phyloP scores from a whole-genome alignment of 2,113 vertebrate species.

The Hystrix cristata region DNA sequence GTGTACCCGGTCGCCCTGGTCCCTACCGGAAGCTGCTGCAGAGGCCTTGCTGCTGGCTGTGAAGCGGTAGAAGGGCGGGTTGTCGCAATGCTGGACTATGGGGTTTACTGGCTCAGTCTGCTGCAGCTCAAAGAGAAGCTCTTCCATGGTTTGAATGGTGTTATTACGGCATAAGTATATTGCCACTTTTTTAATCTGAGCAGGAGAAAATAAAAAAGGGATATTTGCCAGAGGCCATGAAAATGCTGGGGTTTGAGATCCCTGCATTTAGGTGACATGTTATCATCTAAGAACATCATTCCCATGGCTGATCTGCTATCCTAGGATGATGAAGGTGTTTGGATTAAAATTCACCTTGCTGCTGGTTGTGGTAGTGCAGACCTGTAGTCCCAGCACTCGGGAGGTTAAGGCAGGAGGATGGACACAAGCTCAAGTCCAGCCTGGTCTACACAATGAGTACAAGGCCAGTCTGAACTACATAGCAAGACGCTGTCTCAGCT shows the following conservation, averaged over 20 bases:
- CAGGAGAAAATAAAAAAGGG: conserved; percentile 49
- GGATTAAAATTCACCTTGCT: neutral
- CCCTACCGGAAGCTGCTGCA: conserved; percentile 94
- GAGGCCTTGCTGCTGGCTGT: conserved; percentile 97
- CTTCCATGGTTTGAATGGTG: conserved; percentile 99
- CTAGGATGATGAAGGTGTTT: too few relatives aligned
- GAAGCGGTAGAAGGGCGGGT: conserved; percentile 98
- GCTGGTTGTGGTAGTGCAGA: neutral
- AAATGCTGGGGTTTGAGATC: rapidly evolving
- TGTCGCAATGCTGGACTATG: conserved; percentile 97
- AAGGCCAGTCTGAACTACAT: neutral
- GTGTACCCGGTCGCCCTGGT: rapidly evolving
- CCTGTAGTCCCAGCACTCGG: neutral
- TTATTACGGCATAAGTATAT: conserved; percentile 98
- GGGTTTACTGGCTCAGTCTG: conserved; percentile 99
- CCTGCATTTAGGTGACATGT: rapidly evolving
- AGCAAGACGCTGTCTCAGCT: neutral
- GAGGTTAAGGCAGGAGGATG: neutral
- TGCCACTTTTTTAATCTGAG: conserved; percentile 98
- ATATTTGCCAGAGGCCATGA: neutral
- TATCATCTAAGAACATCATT: rapidly evolving
- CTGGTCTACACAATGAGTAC: neutral
- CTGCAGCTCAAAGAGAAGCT: conserved; percentile 98
- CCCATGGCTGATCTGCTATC: neutral
- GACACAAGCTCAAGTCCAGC: neutral